Conservation (phyloP, 2,888 invertebrate species). For the Tinea semifulvella region DNA sequence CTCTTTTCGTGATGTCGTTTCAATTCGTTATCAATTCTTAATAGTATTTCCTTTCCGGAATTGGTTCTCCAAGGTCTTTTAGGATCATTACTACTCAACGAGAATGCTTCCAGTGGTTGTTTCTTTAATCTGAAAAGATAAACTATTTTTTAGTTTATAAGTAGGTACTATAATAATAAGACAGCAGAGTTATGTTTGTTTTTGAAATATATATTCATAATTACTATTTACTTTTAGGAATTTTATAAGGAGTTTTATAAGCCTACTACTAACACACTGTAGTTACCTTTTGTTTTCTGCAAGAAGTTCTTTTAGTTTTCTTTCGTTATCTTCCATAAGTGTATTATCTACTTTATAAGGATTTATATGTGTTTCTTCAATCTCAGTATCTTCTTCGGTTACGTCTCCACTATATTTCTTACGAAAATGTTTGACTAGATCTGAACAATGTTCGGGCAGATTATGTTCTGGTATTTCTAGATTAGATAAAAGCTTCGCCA, state of each 20-base stretch:
- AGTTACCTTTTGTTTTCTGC: slow-evolving; percentile 33
- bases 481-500: slow-evolving; percentile 43
- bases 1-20: slow-evolving; percentile 42
- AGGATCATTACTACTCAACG: slow-evolving; percentile 25
- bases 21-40: slow-evolving; percentile 44
- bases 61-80: slow-evolving; percentile 53
- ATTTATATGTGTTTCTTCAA: slow-evolving; percentile 29
- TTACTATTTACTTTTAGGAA: too few species aligned
- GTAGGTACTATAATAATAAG: too few species aligned
- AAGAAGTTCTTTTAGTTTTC: slow-evolving; percentile 35
- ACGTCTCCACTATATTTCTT: slow-evolving; percentile 33
- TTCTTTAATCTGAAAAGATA: slow-evolving; percentile 7
- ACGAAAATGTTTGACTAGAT: slow-evolving; percentile 39
- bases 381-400: slow-evolving; percentile 26
- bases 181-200: too few species aligned
- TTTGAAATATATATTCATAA: too few species aligned
- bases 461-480: slow-evolving; percentile 46
- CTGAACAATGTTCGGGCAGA: slow-evolving; percentile 40
- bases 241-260: too few species aligned
- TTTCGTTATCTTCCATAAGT: slow-evolving; percentile 42
- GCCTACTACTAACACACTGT: too few species aligned
- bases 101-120: background rate
- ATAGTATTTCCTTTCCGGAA: slow-evolving; percentile 42
- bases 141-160: background rate
- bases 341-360: slow-evolving; percentile 40